Evolutionary conservation across 1,140 invertebrate genomes (phyloP).

Genomic region (Aphelenchoides avenae): DNA sequence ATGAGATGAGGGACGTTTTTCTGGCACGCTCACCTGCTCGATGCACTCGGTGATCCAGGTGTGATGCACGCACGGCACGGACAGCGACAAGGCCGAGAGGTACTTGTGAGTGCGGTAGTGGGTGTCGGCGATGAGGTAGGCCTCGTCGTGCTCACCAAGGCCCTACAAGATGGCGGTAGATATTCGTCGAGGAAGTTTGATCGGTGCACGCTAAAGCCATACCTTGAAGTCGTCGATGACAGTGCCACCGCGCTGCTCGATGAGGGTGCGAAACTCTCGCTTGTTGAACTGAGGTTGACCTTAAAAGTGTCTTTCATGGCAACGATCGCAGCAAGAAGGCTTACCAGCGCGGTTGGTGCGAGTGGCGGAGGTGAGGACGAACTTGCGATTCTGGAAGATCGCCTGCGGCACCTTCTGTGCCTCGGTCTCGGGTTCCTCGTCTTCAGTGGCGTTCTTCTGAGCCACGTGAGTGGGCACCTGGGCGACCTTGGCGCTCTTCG

Average conservation of each 20-base stretch:
- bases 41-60: slow-evolving; percentile 48
- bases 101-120: slow-evolving; percentile 57
- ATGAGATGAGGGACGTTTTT: too few relatives aligned
- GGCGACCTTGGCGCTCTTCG: slow-evolving; percentile 2
- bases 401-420: slow-evolving; percentile 10
- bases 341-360: slow-evolving; percentile 17
- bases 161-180: slow-evolving; percentile 13
- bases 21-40: slow-evolving; percentile 33
- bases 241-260: slow-evolving; percentile 42
- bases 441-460: too few relatives aligned
- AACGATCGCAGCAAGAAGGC: neutral
- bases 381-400: slow-evolving; percentile 39
- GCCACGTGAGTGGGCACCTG: too few relatives aligned
- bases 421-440: slow-evolving; percentile 22
- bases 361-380: slow-evolving; percentile 50
- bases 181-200: too few relatives aligned
- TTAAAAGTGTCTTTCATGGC: slow-evolving; percentile 8
- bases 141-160: slow-evolving; percentile 3
- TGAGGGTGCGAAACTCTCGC: slow-evolving; percentile 40
- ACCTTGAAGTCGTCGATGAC: slow-evolving; percentile 52
- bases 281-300: slow-evolving; percentile 52
- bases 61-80: slow-evolving; percentile 48
- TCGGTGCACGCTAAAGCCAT: slow-evolving; percentile 15
- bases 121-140: slow-evolving; percentile 54
- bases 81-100: slow-evolving; percentile 46